Evolutionary conservation across 2,113 vertebrate genomes (phyloP), one percentile per base, ranked within the genome.

Genomic region (Marmota flaviventris): DNA sequence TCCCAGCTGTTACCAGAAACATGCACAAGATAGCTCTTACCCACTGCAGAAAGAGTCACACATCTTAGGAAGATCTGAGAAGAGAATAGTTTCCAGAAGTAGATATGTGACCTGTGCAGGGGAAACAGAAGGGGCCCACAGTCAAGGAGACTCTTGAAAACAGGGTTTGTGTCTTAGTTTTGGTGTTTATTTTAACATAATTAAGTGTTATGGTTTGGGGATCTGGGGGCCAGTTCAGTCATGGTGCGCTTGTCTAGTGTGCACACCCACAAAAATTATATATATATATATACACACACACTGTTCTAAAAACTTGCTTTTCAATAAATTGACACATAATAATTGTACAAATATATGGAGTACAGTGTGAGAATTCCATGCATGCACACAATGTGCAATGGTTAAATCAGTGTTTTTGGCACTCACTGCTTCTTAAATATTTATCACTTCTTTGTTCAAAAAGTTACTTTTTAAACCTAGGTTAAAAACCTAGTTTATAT

Each of bases 301-400:
- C 45, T 83, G n/a, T 82, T 45, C 88, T 77, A 77, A 93, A 76
- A 89, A 48, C 17, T 85, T 94, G 25, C 58, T 39, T 85, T 82
- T 75, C 83, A n/a, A 78, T 90, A 39, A 87, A 20, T 58, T 73
- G 24, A 58, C 53, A 88, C 51, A 7, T 58, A 75, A 88, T 58
- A 88, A 75, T 88, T 58, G 53, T 20, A 42, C 70, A 45, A 34
- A 58, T n/a, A 32, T 61, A 75, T 75, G 70, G 27, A 51, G 53
- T 37, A 61, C 69, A 32, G 72, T 58, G 70, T 88, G 42, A 88
- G 70, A 42, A 75, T 58, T 88, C 70, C 25, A 45, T 75, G 70
- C 72, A 75, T 75, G 70, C 14, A 45, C 14, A 75, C 27, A 75
- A 88, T 75, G 37, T 69, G 27, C 20, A 88, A 88, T 58, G 53